Base-by-base conservation (phyloP, 1,140 invertebrate species). In the Mamestra configurata region DNA sequence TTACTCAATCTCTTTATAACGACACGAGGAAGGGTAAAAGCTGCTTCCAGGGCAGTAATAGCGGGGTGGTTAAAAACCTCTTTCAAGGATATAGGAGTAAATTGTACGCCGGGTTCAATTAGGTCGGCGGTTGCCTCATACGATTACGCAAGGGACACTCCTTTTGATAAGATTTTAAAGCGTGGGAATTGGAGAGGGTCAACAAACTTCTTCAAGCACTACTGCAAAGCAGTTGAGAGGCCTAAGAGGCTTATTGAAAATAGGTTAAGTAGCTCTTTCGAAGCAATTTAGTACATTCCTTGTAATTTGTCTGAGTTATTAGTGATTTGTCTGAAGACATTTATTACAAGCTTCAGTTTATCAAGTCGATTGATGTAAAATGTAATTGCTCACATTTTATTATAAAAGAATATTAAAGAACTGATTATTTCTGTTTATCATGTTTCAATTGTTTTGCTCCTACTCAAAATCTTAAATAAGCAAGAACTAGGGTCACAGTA, bases 71-170 rank as follows among this genome's bases (percentile, higher is more conserved):
- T 90, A 37, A 83, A 82, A 37, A 79, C 81, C 11, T 35, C 77
- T 55, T 82, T 90, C 18, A 76, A 79, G n/a, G 81, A 83, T 15
- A 51, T 84, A 49, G 83, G 81, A 5, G 83, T 90, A 18, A 59
- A 84, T n/a, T 77, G 57, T 22, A 61, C 77, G 7, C 86, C 88
- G 24, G 88, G 88, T 0, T 82, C 82, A 51, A 83, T 90, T 13
- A 51, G 86, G 8, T 84, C 87, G 6, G 88, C 88, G 20, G 88
- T 90, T n/a, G 86, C 87, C 4, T 90, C 59, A 0, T 18, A 77
- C 7, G 84, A 78, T 80, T 11, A 86, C 18, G 75, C 86, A 49
- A 66, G 84, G 18, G 6, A 86, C 20, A 83, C 84, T 1, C 59
- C 31, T 8, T 6, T 91, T 10, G 83, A 91, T 43, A 40, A 79